These are phyloP conservation scores for Connochaetes taurinus DNA, from an alignment of 2,113 vertebrate genomes.

Conservation along the genomic window DNA sequence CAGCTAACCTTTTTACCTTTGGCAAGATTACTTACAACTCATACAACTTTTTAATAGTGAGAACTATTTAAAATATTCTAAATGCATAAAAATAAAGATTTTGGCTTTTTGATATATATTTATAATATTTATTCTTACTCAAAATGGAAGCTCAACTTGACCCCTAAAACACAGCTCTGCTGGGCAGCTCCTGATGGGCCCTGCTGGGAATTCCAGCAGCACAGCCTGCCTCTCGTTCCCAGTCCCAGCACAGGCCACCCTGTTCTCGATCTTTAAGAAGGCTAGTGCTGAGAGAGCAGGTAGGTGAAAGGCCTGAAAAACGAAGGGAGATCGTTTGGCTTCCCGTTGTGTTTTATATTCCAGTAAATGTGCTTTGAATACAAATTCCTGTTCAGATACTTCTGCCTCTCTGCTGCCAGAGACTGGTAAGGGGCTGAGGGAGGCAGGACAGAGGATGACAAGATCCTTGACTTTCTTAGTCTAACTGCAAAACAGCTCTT, in stretches of 20 bases:
- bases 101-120: slow-evolving; percentile 92
- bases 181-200: slow-evolving; percentile 60
- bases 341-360: slow-evolving; percentile 61
- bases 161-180: slow-evolving; percentile 73
- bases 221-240: background rate
- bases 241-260: background rate
- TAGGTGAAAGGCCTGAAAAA: slow-evolving; percentile 50
- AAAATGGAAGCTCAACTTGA: slow-evolving; percentile 87
- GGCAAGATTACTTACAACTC: slow-evolving; percentile 99
- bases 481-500: slow-evolving; percentile 44
- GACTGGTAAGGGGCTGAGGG: slow-evolving; percentile 5
- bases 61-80: slow-evolving; percentile 99
- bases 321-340: slow-evolving; percentile 59
- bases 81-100: slow-evolving; percentile 99
- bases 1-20: slow-evolving; percentile 93
- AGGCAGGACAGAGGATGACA: background rate
- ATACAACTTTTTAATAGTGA: slow-evolving; percentile 90
- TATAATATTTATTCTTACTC: slow-evolving; percentile 84
- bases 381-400: slow-evolving; percentile 61
- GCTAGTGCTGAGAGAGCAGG: slow-evolving; percentile 45
- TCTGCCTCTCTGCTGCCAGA: slow-evolving; percentile 69
- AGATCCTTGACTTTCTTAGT: slow-evolving; percentile 51
- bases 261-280: background rate
- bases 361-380: slow-evolving; percentile 72
- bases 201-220: slow-evolving; percentile 61